A percentile compares a stretch with the other conserved stretches of the same genome.
Conservation (phyloP, 2,888 invertebrate genomes). For the Cephalotes varians region DNA sequence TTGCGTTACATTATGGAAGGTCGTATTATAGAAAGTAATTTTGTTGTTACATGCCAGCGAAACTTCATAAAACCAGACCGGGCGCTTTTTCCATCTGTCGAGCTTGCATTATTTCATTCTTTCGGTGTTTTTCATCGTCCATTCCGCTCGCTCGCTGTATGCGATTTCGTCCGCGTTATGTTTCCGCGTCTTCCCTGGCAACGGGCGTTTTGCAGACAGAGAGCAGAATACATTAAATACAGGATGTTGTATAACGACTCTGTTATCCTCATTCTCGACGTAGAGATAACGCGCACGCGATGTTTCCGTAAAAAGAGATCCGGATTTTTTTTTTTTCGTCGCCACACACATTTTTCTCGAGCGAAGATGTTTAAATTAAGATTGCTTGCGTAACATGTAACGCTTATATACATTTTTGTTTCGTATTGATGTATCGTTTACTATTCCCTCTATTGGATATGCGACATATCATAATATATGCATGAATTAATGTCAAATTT, state of each 20-base stretch:
- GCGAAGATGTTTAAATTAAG: conserved; percentile 7
- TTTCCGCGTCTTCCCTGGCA: conserved; percentile 22
- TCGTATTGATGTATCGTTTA: not conserved
- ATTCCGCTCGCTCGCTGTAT: not conserved
- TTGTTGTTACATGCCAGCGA: conserved; percentile 31
- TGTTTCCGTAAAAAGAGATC: not conserved
- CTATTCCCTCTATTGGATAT: not conserved
- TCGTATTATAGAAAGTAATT: conserved; percentile 30
- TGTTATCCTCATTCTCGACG: not conserved
- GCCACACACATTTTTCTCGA: not conserved
- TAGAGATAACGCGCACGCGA: not conserved
- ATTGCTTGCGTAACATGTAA: not conserved
- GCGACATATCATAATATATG: not conserved
- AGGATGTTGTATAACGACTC: conserved; percentile 22
- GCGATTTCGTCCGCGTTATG: conserved; percentile 18
- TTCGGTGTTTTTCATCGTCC: conserved; percentile 39
- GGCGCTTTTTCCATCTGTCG: conserved; percentile 43
- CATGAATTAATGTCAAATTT: not conserved
- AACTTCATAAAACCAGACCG: conserved; percentile 49
- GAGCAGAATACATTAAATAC: conserved; percentile 28
- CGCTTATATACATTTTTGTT: not conserved
- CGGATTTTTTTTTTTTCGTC: not conserved
- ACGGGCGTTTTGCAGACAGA: conserved; percentile 10
- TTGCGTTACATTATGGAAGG: conserved; percentile 44
- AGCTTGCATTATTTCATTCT: conserved; percentile 48